These are phyloP conservation scores for Clivina fossor DNA, from an alignment of 2,888 invertebrate species.

Conservation along the genomic window DNA sequence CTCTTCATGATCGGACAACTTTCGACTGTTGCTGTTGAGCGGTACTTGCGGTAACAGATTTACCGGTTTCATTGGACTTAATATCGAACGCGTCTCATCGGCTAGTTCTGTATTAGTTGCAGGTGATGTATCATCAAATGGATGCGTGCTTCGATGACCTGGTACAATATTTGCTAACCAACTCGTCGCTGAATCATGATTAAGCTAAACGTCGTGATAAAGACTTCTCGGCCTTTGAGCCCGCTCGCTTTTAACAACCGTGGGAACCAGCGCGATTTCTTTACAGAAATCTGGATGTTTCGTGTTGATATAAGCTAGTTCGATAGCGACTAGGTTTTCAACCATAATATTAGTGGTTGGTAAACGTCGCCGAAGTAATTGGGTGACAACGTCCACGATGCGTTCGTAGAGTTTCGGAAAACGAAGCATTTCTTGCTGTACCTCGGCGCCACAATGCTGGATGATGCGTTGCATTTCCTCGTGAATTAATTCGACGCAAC, in stretches of 20 bases:
- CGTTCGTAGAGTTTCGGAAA: conserved; percentile 97
- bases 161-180: conserved; percentile 59
- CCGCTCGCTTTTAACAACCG: conserved; percentile 66
- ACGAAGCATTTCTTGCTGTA: conserved; percentile 95
- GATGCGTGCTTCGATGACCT: conserved; percentile 53
- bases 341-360: conserved; percentile 97
- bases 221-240: conserved; percentile 49
- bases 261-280: conserved; percentile 88
- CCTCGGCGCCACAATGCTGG: conserved; percentile 96
- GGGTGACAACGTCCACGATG: conserved; percentile 97
- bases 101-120: conserved; percentile 54
- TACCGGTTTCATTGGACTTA: conserved; percentile 82
- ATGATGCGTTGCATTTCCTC: conserved; percentile 99
- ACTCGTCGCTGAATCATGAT: conserved; percentile 47
- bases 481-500: conserved; percentile 97
- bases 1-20: conserved; percentile 87
- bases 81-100: conserved; percentile 75
- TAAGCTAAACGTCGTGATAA: too few relatives aligned
- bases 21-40: conserved; percentile 68
- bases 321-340: conserved; percentile 95
- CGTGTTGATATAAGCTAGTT: conserved; percentile 98
- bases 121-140: conserved; percentile 41
- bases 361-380: conserved; percentile 85
- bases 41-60: conserved; percentile 91
- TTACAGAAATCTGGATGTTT: conserved; percentile 99